phyloP scores from a whole-genome alignment of 2,113 vertebrate species.

The Sebastes schlegelii region DNA sequence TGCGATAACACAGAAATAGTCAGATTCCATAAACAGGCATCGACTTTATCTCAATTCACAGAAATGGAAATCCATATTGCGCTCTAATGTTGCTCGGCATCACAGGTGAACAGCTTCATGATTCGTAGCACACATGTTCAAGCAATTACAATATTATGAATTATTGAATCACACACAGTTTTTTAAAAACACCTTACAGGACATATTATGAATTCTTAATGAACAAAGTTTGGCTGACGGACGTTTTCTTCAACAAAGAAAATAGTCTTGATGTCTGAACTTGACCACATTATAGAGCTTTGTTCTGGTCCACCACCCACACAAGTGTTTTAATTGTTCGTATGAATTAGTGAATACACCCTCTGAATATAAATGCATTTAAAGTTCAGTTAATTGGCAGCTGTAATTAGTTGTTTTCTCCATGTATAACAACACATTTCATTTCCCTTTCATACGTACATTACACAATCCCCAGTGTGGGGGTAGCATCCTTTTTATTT shows the following conservation, averaged over 20 bases:
- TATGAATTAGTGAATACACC: conserved; percentile 3
- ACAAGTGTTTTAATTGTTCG: conserved; percentile 38
- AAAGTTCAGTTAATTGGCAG: conserved; percentile 36
- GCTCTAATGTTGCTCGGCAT: background rate
- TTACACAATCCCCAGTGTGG: conserved; percentile 10
- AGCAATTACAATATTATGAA: conserved; percentile 28
- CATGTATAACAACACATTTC: conserved; percentile 6
- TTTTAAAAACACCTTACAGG: conserved; percentile 11
- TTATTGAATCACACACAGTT: conserved; percentile 12
- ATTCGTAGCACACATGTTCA: conserved; percentile 9
- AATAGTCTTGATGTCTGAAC: conserved; percentile 33
- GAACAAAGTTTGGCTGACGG: background rate
- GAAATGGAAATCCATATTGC: conserved; percentile 31
- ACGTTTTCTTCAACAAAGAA: conserved; percentile 9
- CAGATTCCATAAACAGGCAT: background rate
- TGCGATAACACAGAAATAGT: background rate
- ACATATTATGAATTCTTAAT: conserved; percentile 19
- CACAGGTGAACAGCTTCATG: conserved; percentile 17
- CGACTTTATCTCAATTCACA: background rate
- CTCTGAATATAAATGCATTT: conserved; percentile 45
- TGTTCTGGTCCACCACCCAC: conserved; percentile 31
- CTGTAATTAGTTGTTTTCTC: conserved; percentile 17
- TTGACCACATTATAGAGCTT: conserved; percentile 15
- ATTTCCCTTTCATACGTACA: conserved; percentile 24
- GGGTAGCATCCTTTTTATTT: conserved; percentile 20